Conservation (phyloP, 1,140 invertebrate genomes). For the Listronotus bonariensis region DNA sequence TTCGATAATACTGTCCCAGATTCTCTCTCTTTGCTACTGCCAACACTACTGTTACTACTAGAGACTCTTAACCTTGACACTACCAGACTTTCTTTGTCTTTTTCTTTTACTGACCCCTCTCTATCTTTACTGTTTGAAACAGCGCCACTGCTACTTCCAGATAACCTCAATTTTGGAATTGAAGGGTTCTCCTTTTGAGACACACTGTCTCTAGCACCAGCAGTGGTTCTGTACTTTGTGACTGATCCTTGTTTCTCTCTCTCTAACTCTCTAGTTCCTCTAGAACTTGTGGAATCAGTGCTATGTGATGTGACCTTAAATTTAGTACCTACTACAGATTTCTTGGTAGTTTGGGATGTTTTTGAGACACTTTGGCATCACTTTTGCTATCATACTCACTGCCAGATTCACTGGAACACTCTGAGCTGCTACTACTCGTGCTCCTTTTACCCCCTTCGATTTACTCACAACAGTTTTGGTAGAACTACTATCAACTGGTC, state of each 20-base stretch:
- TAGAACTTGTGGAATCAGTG: not conserved
- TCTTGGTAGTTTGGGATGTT: not conserved
- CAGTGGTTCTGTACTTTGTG: constrained; percentile 13
- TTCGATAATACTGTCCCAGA: not conserved
- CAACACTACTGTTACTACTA: constrained; percentile 11
- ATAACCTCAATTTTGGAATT: constrained; percentile 14
- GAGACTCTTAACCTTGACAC: constrained; percentile 11
- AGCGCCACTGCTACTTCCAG: constrained; percentile 7
- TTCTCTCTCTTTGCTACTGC: constrained; percentile 9
- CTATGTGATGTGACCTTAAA: not conserved
- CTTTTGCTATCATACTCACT: constrained; percentile 48
- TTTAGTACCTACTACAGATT: not conserved
- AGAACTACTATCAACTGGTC: not conserved
- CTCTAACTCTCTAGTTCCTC: constrained; percentile 7
- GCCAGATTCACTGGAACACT: constrained; percentile 41
- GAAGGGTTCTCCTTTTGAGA: not conserved
- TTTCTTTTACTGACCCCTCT: constrained; percentile 2
- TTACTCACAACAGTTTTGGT: constrained; percentile 4
- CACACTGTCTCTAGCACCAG: not conserved
- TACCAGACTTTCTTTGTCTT: not conserved
- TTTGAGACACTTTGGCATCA: constrained; percentile 25
- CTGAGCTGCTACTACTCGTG: constrained; percentile 23
- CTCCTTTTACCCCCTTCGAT: constrained; percentile 18
- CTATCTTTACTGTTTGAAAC: not conserved
- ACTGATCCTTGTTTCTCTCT: constrained; percentile 26